Evolutionary conservation across 2,797 vertebrate genomes (phyloP).

Genomic region (Halcyon smyrnensis): DNA sequence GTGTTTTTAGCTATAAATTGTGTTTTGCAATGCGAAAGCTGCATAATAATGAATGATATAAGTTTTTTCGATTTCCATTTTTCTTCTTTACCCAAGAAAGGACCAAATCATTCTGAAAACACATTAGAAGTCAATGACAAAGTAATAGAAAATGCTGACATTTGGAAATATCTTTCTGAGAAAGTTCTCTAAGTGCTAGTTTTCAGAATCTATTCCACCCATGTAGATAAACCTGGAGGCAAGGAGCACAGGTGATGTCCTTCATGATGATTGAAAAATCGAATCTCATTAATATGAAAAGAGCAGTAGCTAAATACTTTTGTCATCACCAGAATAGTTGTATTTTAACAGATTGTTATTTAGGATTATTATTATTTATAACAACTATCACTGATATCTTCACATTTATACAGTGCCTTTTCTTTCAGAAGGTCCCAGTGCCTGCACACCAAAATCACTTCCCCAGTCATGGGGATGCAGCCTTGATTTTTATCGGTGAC

Average conservation of each 20-base stretch:
- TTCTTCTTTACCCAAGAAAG: constrained; percentile 72
- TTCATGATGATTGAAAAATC: constrained; percentile 56
- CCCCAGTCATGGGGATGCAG: not conserved
- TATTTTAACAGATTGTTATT: not conserved
- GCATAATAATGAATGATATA: constrained; percentile 76
- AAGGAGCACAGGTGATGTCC: constrained; percentile 40
- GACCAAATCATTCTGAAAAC: constrained; percentile 74
- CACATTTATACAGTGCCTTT: not conserved
- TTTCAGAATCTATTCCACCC: constrained; percentile 55
- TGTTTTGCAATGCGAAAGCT: constrained; percentile 76
- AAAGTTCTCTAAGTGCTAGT: constrained; percentile 63
- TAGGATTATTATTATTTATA: not conserved
- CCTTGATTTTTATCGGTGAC: constrained; percentile 43
- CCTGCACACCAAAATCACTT: constrained; percentile 5
- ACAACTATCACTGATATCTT: not conserved
- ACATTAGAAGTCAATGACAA: constrained; percentile 79
- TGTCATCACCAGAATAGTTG: not conserved
- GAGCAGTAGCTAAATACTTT: not conserved
- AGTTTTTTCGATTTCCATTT: constrained; percentile 74
- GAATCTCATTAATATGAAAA: constrained; percentile 48
- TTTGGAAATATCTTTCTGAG: constrained; percentile 68
- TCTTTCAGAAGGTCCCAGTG: not conserved
- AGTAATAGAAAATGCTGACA: constrained; percentile 79
- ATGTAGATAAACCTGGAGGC: constrained; percentile 34
- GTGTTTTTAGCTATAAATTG: constrained; percentile 77